Evolutionary conservation across 2,113 vertebrate genomes (phyloP).

Genomic region (Grammatotria lemairii): DNA sequence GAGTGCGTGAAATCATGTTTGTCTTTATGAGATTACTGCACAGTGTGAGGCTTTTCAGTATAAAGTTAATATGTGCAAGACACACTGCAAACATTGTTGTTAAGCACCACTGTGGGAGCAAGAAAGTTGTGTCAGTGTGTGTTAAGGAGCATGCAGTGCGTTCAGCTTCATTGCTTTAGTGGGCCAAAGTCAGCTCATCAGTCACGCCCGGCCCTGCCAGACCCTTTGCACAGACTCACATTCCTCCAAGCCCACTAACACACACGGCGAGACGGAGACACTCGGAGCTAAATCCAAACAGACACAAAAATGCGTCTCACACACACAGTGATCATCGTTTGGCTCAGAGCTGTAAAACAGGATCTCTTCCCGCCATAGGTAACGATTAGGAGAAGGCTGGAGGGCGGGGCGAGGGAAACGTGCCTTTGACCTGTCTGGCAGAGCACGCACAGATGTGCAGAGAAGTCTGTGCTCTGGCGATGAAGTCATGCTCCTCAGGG

Average conservation of each 20-base stretch:
- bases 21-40: conserved; percentile 13
- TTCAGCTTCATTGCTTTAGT: conserved; percentile 21
- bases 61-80: not conserved
- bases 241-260: conserved; percentile 2
- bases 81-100: not conserved
- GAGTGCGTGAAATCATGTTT: conserved; percentile 35
- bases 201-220: conserved; percentile 34
- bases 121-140: not conserved
- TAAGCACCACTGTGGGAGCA: conserved; percentile 17
- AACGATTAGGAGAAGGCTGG: not conserved
- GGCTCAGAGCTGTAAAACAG: conserved; percentile 12
- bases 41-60: conserved; percentile 1
- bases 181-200: conserved; percentile 35
- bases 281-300: not conserved
- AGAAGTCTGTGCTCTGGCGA: conserved; percentile 1
- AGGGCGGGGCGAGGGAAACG: not conserved
- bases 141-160: conserved; percentile 12
- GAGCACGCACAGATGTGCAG: conserved; percentile 1
- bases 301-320: not conserved
- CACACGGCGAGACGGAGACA: not conserved
- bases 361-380: not conserved
- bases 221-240: conserved; percentile 34
- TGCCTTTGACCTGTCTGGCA: conserved; percentile 21
- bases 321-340: not conserved
- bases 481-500: conserved; percentile 22